Conservation (phyloP, 2,888 invertebrate genomes). For the Watsonalla cultraria region DNA sequence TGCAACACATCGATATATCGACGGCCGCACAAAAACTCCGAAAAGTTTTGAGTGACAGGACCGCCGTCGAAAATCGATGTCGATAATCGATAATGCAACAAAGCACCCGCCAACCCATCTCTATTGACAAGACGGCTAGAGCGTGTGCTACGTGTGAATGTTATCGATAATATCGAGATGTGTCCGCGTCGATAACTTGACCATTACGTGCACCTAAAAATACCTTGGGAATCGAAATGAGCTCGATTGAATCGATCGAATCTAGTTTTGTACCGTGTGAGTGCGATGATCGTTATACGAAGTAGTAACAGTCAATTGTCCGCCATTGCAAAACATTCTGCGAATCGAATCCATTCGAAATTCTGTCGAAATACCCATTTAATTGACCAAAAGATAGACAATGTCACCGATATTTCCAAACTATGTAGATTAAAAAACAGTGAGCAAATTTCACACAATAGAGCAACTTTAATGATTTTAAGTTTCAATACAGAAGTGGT, state of each 20-base stretch:
- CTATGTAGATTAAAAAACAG: neutral
- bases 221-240: constrained; percentile 52
- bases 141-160: constrained; percentile 78
- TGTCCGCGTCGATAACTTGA: constrained; percentile 60
- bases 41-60: constrained; percentile 74
- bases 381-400: neutral
- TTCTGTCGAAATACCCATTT: neutral
- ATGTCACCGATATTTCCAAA: constrained; percentile 2
- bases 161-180: constrained; percentile 72
- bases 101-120: constrained; percentile 69
- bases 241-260: constrained; percentile 42
- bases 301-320: constrained; percentile 8
- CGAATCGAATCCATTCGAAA: neutral
- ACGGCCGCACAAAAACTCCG: constrained; percentile 59
- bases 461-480: neutral
- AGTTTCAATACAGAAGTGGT: neutral
- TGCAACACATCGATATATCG: constrained; percentile 55
- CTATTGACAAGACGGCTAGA: constrained; percentile 65
- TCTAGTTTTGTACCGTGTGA: constrained; percentile 21
- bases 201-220: constrained; percentile 63
- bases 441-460: neutral
- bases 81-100: constrained; percentile 67
- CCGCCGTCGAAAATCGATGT: constrained; percentile 73
- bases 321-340: neutral
- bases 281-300: constrained; percentile 7